Evolutionary conservation across 2,888 invertebrate species (phyloP).

Genomic region (Eupithecia exiguata): DNA sequence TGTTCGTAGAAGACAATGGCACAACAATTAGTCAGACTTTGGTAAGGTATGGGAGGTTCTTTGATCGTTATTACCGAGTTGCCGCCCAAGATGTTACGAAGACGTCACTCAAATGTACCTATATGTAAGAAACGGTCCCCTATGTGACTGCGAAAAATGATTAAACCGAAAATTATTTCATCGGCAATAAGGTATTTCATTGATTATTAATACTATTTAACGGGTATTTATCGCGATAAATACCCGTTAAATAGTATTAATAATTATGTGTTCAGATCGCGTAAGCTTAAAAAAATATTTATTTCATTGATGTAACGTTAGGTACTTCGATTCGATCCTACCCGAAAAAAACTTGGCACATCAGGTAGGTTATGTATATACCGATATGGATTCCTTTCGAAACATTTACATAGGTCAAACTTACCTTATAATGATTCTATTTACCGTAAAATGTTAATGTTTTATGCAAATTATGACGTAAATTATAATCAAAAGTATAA

Average conservation of each 20-base stretch:
- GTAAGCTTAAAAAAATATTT: too few species aligned
- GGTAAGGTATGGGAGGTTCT: neutral
- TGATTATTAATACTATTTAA: too few species aligned
- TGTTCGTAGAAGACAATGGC: constrained; percentile 46
- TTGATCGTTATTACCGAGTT: neutral
- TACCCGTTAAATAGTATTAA: too few species aligned
- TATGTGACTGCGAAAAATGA: too few species aligned
- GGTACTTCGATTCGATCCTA: too few species aligned
- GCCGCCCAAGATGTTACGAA: neutral
- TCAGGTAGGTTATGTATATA: too few species aligned
- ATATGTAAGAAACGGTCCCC: neutral
- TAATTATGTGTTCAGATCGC: too few species aligned
- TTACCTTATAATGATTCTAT: neutral
- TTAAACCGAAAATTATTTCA: too few species aligned
- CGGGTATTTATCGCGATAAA: too few species aligned
- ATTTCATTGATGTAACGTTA: too few species aligned
- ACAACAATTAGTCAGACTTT: constrained; percentile 48
- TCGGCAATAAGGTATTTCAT: too few species aligned
- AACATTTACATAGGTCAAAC: neutral
- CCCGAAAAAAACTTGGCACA: too few species aligned
- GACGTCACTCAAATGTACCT: neutral
- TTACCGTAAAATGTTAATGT: neutral
- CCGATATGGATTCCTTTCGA: neutral
- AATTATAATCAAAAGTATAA: neutral
- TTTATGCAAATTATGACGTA: neutral